Evolutionary conservation across 2,888 invertebrate genomes (phyloP).

Genomic region (Strigamia crassipes): DNA sequence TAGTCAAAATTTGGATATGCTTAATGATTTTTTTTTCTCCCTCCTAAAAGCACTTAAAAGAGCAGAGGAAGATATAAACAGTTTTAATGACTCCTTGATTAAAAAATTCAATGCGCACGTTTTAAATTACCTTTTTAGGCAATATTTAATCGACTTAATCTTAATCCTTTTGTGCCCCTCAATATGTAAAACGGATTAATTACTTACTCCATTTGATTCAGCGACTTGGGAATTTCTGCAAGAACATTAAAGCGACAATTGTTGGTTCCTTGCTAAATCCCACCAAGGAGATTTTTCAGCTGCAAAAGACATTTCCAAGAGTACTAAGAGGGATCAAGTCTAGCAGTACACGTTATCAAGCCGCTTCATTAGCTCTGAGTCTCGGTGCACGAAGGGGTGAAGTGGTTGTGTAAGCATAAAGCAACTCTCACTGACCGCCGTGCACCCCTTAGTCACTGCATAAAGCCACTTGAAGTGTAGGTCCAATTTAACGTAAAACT

Average conservation of each 20-base stretch:
- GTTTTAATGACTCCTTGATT: background rate
- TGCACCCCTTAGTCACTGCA: background rate
- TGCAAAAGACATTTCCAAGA: background rate
- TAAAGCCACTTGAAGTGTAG: background rate
- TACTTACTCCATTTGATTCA: slow-evolving; percentile 1
- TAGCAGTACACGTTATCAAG: background rate
- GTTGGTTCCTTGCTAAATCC: background rate
- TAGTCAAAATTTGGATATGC: too few relatives aligned
- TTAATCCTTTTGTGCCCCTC: background rate
- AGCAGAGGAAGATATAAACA: background rate
- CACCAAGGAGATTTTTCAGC: background rate
- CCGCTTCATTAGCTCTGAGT: background rate
- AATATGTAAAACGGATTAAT: background rate
- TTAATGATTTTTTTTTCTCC: too few relatives aligned
- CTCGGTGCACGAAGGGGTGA: background rate
- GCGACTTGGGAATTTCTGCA: background rate
- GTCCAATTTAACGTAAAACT: background rate
- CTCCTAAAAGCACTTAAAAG: too few relatives aligned
- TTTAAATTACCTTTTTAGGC: background rate
- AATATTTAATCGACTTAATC: background rate
- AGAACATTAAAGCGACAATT: background rate
- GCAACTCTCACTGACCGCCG: background rate
- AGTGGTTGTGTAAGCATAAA: background rate
- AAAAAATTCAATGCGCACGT: background rate
- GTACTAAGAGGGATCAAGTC: background rate